phyloP scores from a whole-genome alignment of 2,797 vertebrate species.

The Merluccius polli region DNA sequence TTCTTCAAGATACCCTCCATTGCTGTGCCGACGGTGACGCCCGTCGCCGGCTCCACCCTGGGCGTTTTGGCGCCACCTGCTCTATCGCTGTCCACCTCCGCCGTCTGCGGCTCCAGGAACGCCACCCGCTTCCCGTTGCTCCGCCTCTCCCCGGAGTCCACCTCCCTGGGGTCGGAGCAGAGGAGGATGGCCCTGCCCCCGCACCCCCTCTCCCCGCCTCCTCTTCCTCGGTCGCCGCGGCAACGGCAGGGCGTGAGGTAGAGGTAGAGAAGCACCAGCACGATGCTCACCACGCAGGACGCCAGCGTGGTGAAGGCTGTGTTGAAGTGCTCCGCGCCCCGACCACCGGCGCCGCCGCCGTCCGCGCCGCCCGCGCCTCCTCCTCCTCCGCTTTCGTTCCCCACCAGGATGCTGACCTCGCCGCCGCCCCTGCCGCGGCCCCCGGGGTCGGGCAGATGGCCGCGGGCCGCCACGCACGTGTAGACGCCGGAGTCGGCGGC shows the following conservation, averaged over 20 bases:
- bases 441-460: conserved; percentile 36
- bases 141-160: conserved; percentile 69
- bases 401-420: conserved; percentile 79
- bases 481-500: conserved; percentile 81
- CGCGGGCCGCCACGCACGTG: conserved; percentile 78
- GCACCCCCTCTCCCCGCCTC: conserved; percentile 71
- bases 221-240: conserved; percentile 68
- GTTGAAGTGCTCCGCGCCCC: conserved; percentile 82
- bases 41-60: conserved; percentile 37
- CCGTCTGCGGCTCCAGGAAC: conserved; percentile 80
- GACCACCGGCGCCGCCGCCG: conserved; percentile 36
- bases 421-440: conserved; percentile 69
- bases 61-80: conserved; percentile 75
- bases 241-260: conserved; percentile 88
- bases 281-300: conserved; percentile 87
- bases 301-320: conserved; percentile 91
- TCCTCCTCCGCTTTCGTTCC: conserved; percentile 71
- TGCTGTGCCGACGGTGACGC: background rate
- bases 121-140: conserved; percentile 83
- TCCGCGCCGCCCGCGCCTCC: conserved; percentile 42
- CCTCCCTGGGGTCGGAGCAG: conserved; percentile 69
- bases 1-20: conserved; percentile 87
- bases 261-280: conserved; percentile 86
- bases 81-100: conserved; percentile 61
- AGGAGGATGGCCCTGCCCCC: conserved; percentile 74